phyloP scores from a whole-genome alignment of 2,113 vertebrate genomes.

The Brachirus orientalis region DNA sequence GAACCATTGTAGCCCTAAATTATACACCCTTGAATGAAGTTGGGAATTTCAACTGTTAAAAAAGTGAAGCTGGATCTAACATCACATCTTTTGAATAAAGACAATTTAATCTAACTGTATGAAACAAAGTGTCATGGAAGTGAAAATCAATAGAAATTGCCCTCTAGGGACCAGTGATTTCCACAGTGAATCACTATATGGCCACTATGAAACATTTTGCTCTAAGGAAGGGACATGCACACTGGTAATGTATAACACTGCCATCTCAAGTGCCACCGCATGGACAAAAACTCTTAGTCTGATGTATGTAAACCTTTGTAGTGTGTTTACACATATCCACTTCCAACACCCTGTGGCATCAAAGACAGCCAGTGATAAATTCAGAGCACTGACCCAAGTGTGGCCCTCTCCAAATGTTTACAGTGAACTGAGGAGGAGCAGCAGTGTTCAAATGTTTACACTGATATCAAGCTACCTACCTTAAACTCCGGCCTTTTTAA shows the following conservation, averaged over 20 bases:
- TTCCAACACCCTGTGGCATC: constrained; percentile 37
- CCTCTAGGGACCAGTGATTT: background rate
- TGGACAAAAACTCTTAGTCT: background rate
- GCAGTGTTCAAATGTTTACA: constrained; percentile 42
- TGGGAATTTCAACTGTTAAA: too few relatives aligned
- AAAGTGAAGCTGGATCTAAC: too few relatives aligned
- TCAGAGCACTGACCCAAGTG: constrained; percentile 23
- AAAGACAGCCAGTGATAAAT: constrained; percentile 46
- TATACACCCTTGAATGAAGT: too few relatives aligned
- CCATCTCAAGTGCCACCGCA: background rate
- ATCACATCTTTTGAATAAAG: too few relatives aligned
- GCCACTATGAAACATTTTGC: background rate
- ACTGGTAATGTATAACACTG: background rate
- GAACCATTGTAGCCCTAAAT: too few relatives aligned
- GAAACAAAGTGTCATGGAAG: too few relatives aligned
- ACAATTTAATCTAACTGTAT: background rate
- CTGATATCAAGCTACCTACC: constrained; percentile 23
- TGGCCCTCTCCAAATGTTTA: constrained; percentile 43
- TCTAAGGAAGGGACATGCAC: background rate
- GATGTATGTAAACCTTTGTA: constrained; percentile 12
- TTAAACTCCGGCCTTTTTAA: constrained; percentile 6
- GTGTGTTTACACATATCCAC: constrained; percentile 48
- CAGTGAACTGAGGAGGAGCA: constrained; percentile 20
- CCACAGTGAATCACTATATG: background rate
- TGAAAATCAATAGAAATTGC: background rate